Evolutionary conservation across 1,140 invertebrate genomes (phyloP).

Genomic region (Hormaphis cornu): DNA sequence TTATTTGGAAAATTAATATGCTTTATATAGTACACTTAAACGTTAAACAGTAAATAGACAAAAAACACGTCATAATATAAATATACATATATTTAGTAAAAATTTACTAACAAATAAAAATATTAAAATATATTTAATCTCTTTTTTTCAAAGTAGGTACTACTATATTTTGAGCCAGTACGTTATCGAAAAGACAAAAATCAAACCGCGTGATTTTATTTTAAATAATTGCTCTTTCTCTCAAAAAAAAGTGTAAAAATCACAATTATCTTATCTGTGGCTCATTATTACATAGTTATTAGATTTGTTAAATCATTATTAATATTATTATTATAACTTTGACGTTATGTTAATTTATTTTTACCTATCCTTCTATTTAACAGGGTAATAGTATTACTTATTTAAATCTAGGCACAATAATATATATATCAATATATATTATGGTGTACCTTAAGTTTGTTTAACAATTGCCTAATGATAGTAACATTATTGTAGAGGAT

Average conservation of each 20-base stretch:
- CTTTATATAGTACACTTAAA: neutral
- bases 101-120: too few species aligned
- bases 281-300: slow-evolving; percentile 9
- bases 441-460: slow-evolving; percentile 16
- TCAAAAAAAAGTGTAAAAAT: neutral
- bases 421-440: neutral
- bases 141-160: neutral
- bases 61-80: neutral
- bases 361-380: slow-evolving; percentile 28
- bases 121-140: neutral
- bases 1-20: neutral
- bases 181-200: slow-evolving; percentile 9
- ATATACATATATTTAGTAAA: neutral
- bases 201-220: neutral
- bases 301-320: neutral
- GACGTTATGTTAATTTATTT: neutral
- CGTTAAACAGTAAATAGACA: neutral
- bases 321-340: neutral
- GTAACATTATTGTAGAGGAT: neutral
- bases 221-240: slow-evolving; percentile 1
- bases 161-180: neutral
- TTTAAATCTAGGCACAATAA: slow-evolving; percentile 4
- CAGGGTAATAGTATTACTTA: slow-evolving; percentile 32
- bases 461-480: slow-evolving; percentile 5
- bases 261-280: neutral